Evolutionary conservation across 2,888 invertebrate species (phyloP), one percentile per base, ranked within the genome.

Genomic region (Eurytoma adleriae): DNA sequence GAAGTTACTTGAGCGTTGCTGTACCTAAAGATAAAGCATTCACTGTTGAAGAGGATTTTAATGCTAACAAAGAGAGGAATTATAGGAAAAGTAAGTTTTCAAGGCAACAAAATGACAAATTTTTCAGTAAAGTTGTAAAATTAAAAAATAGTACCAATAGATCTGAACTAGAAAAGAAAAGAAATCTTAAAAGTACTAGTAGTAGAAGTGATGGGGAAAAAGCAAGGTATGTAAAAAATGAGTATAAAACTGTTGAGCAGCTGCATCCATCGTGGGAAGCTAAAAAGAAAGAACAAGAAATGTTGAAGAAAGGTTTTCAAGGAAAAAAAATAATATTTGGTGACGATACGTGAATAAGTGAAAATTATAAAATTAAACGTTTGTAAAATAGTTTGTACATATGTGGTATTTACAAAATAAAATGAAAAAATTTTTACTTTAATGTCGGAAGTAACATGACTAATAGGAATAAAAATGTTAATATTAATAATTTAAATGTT

Each of bases 221-320:
- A 40, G 7, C 7, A 57, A 69, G 7, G 20, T 64, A 27, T 62
- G 20, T n/a, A 76, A 75, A 16, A 75, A 64, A 12, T 1, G 30
- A 69, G 14, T 75, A 81, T 64, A 78, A 50, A 5, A 52, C 10
- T 13, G 61, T 80, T 16, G 75, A 82, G 64, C 78, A 82, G 69
- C 81, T 91, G 16, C 90, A 91, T 88, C 90, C 90, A 10, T 91
- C 90, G 2, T 91, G 90, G 90, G 86, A 85, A 62, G 90, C 90
- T 3, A 89, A 86, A 54, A 90, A 84, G 73, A 90, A 90, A 76
- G 87, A 90, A 72, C 90, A 89, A 59, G 87, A 89, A 48, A 84
- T 84, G 40, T 71, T 90, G 80, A 89, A 88, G 54, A 83, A 86
- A 84, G 89, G 88, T 59, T 90, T 90, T 79, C 89, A 90, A 82